These are phyloP conservation scores for Cheilosia scutellata DNA, from an alignment of 2,888 invertebrate species.

Conservation along the genomic window DNA sequence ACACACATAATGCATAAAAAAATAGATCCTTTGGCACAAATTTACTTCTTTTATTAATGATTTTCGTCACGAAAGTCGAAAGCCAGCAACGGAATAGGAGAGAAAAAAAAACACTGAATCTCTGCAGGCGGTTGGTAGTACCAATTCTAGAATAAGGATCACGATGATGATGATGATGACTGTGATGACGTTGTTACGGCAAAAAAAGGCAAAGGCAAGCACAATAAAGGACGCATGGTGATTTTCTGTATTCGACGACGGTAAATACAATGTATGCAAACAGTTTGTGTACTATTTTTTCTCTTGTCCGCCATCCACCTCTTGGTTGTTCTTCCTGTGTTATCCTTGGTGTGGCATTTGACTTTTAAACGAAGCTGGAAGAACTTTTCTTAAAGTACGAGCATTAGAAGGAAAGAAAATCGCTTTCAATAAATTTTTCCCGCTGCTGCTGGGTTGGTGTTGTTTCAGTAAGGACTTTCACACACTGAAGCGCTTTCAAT, in stretches of 20 bases:
- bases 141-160: constrained; percentile 13
- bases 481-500: constrained; percentile 25
- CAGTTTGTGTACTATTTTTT: constrained; percentile 26
- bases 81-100: constrained; percentile 26
- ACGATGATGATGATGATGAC: background rate
- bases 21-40: constrained; percentile 54
- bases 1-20: constrained; percentile 24
- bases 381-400: constrained; percentile 22
- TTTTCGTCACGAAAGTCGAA: constrained; percentile 64
- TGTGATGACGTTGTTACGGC: constrained; percentile 23
- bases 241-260: constrained; percentile 42
- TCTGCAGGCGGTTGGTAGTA: constrained; percentile 38
- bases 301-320: background rate
- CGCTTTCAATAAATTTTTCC: constrained; percentile 47
- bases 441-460: constrained; percentile 1
- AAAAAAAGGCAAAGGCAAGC: background rate
- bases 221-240: constrained; percentile 35
- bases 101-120: constrained; percentile 14
- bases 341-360: constrained; percentile 19
- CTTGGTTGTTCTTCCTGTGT: constrained; percentile 3
- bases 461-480: constrained; percentile 14
- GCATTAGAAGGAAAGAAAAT: constrained; percentile 1
- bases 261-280: constrained; percentile 50
- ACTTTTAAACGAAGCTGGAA: constrained; percentile 18
- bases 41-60: constrained; percentile 61